Base-by-base conservation (phyloP, 2,113 vertebrate genomes). In the Otus sunia region DNA sequence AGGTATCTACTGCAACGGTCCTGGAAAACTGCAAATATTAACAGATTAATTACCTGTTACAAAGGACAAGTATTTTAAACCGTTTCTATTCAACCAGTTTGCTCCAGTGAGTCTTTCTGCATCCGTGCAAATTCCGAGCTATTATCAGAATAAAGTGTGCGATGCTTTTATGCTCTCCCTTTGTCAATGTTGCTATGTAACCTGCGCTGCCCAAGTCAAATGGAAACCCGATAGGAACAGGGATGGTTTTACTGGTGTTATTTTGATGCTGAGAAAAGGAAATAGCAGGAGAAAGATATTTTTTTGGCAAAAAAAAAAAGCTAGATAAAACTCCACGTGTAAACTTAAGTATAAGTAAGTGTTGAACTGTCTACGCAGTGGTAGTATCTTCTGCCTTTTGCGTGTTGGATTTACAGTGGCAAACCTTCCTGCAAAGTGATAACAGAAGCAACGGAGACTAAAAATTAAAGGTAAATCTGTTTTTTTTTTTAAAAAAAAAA, bases 301-400 rank as follows among this genome's bases (percentile, higher is more conserved):
- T 45, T 45, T 45, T 18, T 17, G 17, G 16, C 8, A 11, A 3
- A 39, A 41, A 39, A 55, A 34, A 23, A 6, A 23, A n/a, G 8
- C 8, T 47, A 7, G 37, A 7, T 45, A n/a, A 29, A 68, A 29
- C 2, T 16, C 15, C 3, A 0, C 7, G 7, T 62, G 39, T 49
- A 49, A 62, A 39, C 7, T 5, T 21, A 27, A 11, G 15, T 16
- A 17, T 12, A 55, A 32, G 34, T 29, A 47, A 43, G 26, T 7
- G 15, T 39, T 58, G 29, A 14, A 32, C 30, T 36, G 5, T 36
- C 21, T 16, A 15, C 5, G 2, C 19, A 36, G 10, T 29, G 14
- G 5, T 15, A 6, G 5, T 18, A 12, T 29, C 8, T 92, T 43
- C 36, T 45, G 20, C 36, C 19, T 77, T 26, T 76, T 34, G 34